Conservation (phyloP, 1,140 invertebrate genomes). For the Vanessa atalanta region DNA sequence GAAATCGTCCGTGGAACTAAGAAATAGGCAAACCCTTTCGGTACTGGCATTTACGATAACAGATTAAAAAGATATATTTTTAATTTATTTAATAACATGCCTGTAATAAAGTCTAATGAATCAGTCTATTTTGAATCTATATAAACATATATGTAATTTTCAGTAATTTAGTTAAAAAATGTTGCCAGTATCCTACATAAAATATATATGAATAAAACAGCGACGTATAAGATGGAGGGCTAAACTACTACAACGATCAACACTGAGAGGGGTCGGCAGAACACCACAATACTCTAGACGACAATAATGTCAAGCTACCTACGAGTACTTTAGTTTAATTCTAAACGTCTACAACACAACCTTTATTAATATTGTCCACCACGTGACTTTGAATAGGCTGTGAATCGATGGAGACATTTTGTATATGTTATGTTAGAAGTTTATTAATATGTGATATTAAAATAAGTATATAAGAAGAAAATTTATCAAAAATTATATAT, state of each 20-base stretch:
- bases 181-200: conserved; percentile 5
- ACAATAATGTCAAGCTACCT: not conserved
- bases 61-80: not conserved
- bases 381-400: conserved; percentile 8
- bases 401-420: conserved; percentile 12
- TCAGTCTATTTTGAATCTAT: not conserved
- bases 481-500: no score
- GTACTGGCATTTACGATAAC: not conserved
- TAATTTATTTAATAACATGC: not conserved
- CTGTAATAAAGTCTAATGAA: no score
- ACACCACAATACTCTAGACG: conserved; percentile 9
- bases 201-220: not conserved
- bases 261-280: not conserved
- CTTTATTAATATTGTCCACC: conserved; percentile 26
- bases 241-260: conserved; percentile 27
- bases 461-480: no score
- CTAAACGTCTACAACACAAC: conserved; percentile 37
- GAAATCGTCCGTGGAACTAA: not conserved
- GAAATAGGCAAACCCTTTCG: not conserved
- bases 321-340: not conserved
- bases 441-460: not conserved
- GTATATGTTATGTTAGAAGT: not conserved
- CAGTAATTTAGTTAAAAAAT: no score
- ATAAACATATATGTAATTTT: not conserved
- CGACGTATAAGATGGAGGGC: conserved; percentile 4